A percentile compares a stretch with the other conserved stretches of the same genome.
These are phyloP conservation scores for Drosophila lowei DNA, from an alignment of 1,140 invertebrate species.

Conservation along the genomic window DNA sequence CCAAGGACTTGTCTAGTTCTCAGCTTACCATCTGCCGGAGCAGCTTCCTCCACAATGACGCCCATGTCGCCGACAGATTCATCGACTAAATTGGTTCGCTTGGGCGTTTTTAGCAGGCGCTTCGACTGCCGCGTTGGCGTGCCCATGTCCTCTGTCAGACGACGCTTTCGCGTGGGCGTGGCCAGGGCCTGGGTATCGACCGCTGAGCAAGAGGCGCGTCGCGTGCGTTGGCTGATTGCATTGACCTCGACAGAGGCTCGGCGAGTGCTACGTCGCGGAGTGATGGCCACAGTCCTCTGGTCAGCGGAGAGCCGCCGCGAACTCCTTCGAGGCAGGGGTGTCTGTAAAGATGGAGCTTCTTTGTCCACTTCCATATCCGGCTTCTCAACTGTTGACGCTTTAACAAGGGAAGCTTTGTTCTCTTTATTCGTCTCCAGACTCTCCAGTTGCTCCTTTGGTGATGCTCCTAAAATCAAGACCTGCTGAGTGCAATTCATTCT, in stretches of 20 bases:
- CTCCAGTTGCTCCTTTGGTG: neutral
- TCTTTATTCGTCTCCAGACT: neutral
- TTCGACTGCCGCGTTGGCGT: constrained; percentile 52
- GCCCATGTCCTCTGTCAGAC: constrained; percentile 45
- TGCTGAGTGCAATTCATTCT: neutral
- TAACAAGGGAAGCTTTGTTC: too few species aligned
- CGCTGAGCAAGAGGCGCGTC: constrained; percentile 53
- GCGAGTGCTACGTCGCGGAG: constrained; percentile 52
- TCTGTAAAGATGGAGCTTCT: constrained; percentile 5
- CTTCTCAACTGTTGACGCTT: neutral
- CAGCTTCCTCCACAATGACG: constrained; percentile 57
- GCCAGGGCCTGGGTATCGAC: constrained; percentile 1
- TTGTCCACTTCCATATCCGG: neutral
- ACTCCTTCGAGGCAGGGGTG: constrained; percentile 26
- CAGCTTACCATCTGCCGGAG: constrained; percentile 35
- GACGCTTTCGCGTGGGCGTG: constrained; percentile 53
- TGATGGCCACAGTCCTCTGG: constrained; percentile 20
- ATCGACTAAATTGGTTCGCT: constrained; percentile 30
- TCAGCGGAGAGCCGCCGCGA: constrained; percentile 39
- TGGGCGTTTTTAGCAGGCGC: constrained; percentile 44
- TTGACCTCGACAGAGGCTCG: constrained; percentile 48
- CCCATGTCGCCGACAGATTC: constrained; percentile 69
- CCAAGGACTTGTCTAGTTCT: neutral
- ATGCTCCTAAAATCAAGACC: too few species aligned
- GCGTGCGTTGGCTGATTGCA: constrained; percentile 6